These are phyloP conservation scores for Coptotermes formosanus DNA, from an alignment of 1,140 invertebrate genomes.

Conservation along the genomic window DNA sequence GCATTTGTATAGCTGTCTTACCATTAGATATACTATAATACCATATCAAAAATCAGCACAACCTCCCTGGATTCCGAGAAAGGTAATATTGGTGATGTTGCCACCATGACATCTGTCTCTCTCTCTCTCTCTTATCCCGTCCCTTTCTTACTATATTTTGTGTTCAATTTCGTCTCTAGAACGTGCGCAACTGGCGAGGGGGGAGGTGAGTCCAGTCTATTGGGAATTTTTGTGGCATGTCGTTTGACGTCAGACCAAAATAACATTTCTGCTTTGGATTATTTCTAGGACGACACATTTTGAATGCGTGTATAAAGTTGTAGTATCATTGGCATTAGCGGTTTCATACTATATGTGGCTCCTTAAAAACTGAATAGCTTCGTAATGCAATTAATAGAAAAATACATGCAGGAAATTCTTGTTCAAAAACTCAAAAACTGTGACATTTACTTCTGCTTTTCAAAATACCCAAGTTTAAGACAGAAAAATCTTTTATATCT, in stretches of 20 bases:
- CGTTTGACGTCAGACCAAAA: background rate
- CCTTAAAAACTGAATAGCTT: too few relatives aligned
- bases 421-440: too few relatives aligned
- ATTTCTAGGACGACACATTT: background rate
- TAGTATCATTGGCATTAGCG: too few relatives aligned
- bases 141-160: background rate
- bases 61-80: background rate
- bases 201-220: background rate
- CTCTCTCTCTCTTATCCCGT: background rate
- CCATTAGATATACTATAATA: constrained; percentile 17
- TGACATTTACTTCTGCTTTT: too few relatives aligned
- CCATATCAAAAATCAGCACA: constrained; percentile 12
- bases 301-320: too few relatives aligned
- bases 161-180: background rate
- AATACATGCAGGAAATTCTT: too few relatives aligned
- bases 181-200: background rate
- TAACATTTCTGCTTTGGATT: background rate
- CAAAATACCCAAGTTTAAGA: too few relatives aligned
- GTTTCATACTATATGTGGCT: too few relatives aligned
- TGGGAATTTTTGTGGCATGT: background rate
- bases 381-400: too few relatives aligned
- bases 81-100: constrained; percentile 12
- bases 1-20: background rate
- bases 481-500: too few relatives aligned
- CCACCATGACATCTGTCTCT: background rate